phyloP scores from a whole-genome alignment of 1,140 invertebrate species.

The Nixonia krombeini region DNA sequence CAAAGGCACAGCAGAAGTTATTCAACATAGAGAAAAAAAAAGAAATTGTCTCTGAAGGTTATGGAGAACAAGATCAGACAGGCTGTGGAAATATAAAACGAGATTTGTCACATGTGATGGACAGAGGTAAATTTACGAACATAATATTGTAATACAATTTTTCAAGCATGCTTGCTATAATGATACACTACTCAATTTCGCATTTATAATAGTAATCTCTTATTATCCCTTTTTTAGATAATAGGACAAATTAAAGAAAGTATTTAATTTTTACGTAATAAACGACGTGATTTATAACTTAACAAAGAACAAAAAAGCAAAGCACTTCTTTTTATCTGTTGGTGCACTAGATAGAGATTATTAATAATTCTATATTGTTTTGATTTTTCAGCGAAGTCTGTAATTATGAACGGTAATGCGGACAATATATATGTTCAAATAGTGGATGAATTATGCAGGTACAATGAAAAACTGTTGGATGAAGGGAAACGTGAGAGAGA shows the following conservation, averaged over 20 bases:
- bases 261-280: no score
- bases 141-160: no score
- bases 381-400: slow-evolving; percentile 65
- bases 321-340: no score
- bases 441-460: slow-evolving; percentile 75
- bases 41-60: slow-evolving; percentile 79
- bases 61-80: slow-evolving; percentile 67
- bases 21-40: slow-evolving; percentile 71
- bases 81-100: slow-evolving; percentile 53
- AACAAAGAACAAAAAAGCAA: no score
- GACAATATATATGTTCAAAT: slow-evolving; percentile 72
- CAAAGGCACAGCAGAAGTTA: slow-evolving; percentile 68
- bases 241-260: no score
- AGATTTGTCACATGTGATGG: slow-evolving; percentile 65
- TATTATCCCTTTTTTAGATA: no score
- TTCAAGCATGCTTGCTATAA: no score
- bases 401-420: slow-evolving; percentile 65
- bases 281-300: no score
- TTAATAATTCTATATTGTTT: no score
- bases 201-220: no score
- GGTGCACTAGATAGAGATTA: no score
- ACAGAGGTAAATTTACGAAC: slow-evolving; percentile 64
- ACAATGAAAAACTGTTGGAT: slow-evolving; percentile 77
- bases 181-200: no score
- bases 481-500: slow-evolving; percentile 76